Evolutionary conservation across 1,140 invertebrate genomes (phyloP).

Genomic region (Drosophila rufa): DNA sequence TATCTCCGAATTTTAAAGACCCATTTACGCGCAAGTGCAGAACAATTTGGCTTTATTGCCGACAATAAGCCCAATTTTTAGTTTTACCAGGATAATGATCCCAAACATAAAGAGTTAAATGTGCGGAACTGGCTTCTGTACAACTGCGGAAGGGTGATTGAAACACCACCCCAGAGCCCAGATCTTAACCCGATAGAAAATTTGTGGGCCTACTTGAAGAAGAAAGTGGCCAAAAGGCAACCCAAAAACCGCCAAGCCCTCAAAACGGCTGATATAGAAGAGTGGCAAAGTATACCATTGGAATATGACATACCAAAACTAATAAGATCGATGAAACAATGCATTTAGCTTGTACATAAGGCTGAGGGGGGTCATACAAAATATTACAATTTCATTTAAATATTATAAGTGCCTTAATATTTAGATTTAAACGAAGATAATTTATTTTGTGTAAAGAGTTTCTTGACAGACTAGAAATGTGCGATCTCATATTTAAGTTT

Average conservation of each 20-base stretch:
- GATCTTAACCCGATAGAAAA: slow-evolving; percentile 14
- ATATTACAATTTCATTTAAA: no score
- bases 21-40: background rate
- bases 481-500: no score
- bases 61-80: background rate
- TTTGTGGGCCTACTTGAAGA: slow-evolving; percentile 13
- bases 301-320: no score
- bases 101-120: background rate
- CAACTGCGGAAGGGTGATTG: slow-evolving; percentile 15
- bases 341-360: no score
- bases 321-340: no score
- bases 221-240: slow-evolving; percentile 1
- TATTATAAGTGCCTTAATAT: no score
- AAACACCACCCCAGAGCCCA: slow-evolving; percentile 17
- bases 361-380: no score
- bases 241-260: background rate
- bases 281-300: no score
- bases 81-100: background rate
- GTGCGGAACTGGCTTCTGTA: slow-evolving; percentile 12
- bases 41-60: no score
- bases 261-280: background rate
- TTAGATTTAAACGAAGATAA: no score
- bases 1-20: background rate
- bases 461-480: no score
- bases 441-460: no score